Base-by-base conservation (phyloP, 2,797 vertebrate species). In the Podarcis lilfordi region DNA sequence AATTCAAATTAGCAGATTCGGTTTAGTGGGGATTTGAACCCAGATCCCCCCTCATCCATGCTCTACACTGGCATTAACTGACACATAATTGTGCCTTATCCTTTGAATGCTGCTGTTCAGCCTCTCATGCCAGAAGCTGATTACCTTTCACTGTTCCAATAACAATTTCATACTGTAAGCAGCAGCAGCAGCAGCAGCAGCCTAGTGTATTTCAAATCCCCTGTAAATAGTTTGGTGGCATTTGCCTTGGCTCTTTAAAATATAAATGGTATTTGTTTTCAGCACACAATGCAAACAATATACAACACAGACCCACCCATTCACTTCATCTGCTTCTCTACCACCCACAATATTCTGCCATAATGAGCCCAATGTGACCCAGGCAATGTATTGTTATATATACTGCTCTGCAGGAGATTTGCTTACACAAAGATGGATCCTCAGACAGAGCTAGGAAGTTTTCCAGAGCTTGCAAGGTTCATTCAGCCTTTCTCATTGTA, bases 211-310 rank as follows among this genome's bases (percentile, higher is more conserved):
- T 59, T 29, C 37, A 7, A 72, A 84, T 15, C 32, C 27, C n/a
- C 69, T 59, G 45, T 35, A 74, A 74, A 59, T 37, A 59, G 71
- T 74, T 55, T 75, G 61, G 32, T 74, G 7, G 11, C 32, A 3
- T 55, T 72, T 72, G 82, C 25, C 71, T 74, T 92, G 64, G 25
- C 71, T 61, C 66, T 17, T 5, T 82, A 83, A 4, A 89, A 76
- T 83, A 84, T 79, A 35, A 87, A 50, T n/a, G 19, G 5, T 45
- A 55, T 78, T 76, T 29, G 45, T 37, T 84, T 84, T 74, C 50
- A 19, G 15, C 3, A 35, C 23, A 17, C 6, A 61, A 37, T 61
- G n/a, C 55, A 72, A 43, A 72, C 27, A 71, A 19, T 13, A 69
- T 19, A 66, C 13, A 2, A 69, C 19, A 69, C 27, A 9, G 66